phyloP scores from a whole-genome alignment of 2,797 vertebrate species.

The Enteromius mattozi region DNA sequence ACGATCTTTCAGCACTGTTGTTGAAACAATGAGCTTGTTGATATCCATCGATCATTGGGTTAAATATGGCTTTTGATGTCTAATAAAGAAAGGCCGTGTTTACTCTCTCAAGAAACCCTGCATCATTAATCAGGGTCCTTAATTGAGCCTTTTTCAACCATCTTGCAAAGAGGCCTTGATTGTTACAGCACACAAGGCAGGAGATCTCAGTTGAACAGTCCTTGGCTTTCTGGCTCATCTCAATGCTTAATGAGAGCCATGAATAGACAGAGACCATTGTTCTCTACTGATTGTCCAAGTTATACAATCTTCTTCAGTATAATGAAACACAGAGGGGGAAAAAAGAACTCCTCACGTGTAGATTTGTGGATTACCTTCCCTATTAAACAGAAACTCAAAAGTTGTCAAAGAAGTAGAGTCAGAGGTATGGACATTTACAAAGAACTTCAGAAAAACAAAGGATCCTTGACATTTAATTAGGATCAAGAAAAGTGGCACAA shows the following conservation, averaged over 20 bases:
- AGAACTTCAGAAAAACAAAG: slow-evolving; percentile 17
- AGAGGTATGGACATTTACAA: slow-evolving; percentile 17
- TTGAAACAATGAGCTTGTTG: slow-evolving; percentile 25
- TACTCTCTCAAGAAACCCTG: slow-evolving; percentile 17
- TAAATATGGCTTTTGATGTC: slow-evolving; percentile 25
- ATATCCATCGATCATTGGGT: slow-evolving; percentile 6
- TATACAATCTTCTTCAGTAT: not conserved
- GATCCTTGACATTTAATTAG: slow-evolving; percentile 59
- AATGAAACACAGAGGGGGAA: not conserved
- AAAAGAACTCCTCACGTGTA: not conserved
- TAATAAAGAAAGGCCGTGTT: slow-evolving; percentile 33
- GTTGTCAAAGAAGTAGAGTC: slow-evolving; percentile 9
- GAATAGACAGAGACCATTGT: slow-evolving; percentile 10
- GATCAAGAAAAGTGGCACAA: slow-evolving; percentile 52
- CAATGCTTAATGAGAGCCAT: slow-evolving; percentile 26
- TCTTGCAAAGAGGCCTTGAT: slow-evolving; percentile 6
- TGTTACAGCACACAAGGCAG: slow-evolving; percentile 3
- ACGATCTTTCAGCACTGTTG: not conserved
- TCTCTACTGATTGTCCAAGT: slow-evolving; percentile 5
- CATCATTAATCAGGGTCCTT: not conserved
- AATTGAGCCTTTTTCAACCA: slow-evolving; percentile 13
- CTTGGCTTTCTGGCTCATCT: slow-evolving; percentile 23
- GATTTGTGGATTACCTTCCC: not conserved
- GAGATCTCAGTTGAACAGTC: slow-evolving; percentile 2
- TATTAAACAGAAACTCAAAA: slow-evolving; percentile 3